These are phyloP conservation scores for Rhagoletis pomonella DNA, from an alignment of 1,140 invertebrate species.

Conservation along the genomic window DNA sequence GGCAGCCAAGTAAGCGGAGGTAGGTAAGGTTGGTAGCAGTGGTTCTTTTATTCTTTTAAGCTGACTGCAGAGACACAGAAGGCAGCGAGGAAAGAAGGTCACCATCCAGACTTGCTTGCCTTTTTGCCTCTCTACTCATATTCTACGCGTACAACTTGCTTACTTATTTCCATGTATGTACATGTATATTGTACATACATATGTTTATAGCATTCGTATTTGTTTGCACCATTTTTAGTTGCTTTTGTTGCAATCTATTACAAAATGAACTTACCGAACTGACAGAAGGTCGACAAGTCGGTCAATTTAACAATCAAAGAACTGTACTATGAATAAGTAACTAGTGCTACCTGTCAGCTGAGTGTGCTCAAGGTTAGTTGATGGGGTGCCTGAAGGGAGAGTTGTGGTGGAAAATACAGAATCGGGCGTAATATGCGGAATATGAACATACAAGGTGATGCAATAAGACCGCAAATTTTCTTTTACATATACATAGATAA, in stretches of 20 bases:
- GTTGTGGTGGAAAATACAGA: background rate
- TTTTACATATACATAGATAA: background rate
- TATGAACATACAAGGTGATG: background rate
- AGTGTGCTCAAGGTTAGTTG: background rate
- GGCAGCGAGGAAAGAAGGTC: background rate
- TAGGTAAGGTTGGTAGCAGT: background rate
- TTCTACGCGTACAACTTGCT: slow-evolving; percentile 20
- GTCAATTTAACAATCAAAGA: background rate
- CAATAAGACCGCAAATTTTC: background rate
- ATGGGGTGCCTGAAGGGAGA: background rate
- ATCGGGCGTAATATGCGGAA: no score
- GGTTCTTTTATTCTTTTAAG: slow-evolving; percentile 5
- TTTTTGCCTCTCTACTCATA: background rate
- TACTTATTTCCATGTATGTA: slow-evolving; percentile 12
- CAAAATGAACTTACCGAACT: slow-evolving; percentile 24
- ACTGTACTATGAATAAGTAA: slow-evolving; percentile 13
- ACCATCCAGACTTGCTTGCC: background rate
- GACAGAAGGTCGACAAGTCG: slow-evolving; percentile 36
- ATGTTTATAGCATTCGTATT: no score
- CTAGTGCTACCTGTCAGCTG: slow-evolving; percentile 23
- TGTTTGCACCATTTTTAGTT: background rate
- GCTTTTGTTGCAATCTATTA: slow-evolving; percentile 13
- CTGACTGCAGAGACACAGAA: background rate
- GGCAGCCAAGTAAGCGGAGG: background rate
- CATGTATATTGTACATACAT: background rate